phyloP scores from a whole-genome alignment of 2,113 vertebrate genomes.

The Ramphastos sulfuratus region DNA sequence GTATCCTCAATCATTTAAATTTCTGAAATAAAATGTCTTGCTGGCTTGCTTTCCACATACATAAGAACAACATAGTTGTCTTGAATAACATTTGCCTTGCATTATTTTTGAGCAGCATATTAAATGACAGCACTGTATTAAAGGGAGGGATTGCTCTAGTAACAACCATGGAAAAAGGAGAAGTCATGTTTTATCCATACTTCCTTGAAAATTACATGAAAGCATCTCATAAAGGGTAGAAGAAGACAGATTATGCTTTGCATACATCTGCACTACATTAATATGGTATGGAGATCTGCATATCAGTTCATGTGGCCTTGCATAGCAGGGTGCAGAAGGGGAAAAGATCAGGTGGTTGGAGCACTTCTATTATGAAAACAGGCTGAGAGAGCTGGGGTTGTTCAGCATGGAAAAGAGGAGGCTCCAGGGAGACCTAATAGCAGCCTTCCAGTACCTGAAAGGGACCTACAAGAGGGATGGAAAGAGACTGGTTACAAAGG shows the following conservation, averaged over 20 bases:
- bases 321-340: neutral
- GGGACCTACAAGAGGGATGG: no score
- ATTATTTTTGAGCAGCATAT: neutral
- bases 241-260: neutral
- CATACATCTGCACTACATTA: neutral
- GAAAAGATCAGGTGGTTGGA: neutral
- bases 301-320: neutral
- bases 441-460: no score
- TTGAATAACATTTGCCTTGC: neutral
- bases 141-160: neutral
- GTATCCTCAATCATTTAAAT: neutral
- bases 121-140: neutral
- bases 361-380: no score
- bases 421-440: no score
- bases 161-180: neutral
- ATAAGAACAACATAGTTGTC: neutral
- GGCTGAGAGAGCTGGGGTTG: no score
- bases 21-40: neutral
- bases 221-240: neutral
- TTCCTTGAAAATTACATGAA: neutral
- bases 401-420: no score
- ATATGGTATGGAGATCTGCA: neutral
- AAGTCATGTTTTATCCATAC: neutral
- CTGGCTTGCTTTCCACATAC: neutral
- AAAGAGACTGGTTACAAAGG: no score